These are phyloP conservation scores for Corydoras sp. DNA, from an alignment of 2,113 vertebrate genomes.

Conservation along the genomic window DNA sequence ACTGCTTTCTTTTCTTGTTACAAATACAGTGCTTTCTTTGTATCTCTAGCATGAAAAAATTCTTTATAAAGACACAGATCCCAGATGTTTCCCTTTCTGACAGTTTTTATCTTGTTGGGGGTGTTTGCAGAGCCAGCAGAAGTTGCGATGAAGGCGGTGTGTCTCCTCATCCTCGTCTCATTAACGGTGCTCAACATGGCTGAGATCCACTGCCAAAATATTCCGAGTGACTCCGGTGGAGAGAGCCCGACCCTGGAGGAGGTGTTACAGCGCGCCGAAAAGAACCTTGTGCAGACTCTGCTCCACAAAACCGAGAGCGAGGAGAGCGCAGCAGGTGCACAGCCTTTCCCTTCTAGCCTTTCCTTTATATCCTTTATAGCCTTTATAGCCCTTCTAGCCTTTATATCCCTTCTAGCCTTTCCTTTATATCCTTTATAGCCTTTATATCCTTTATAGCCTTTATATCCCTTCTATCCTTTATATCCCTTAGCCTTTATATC, in stretches of 20 bases:
- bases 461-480: too few relatives aligned
- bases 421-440: too few relatives aligned
- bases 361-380: too few relatives aligned
- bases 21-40: too few relatives aligned
- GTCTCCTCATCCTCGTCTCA: conserved; percentile 65
- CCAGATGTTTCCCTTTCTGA: neutral
- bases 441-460: too few relatives aligned
- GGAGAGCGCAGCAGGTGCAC: conserved; percentile 65
- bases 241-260: conserved; percentile 58
- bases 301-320: conserved; percentile 68
- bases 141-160: conserved; percentile 66
- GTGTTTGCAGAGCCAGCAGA: conserved; percentile 44
- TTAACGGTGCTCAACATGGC: conserved; percentile 59
- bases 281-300: conserved; percentile 65
- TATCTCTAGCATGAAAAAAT: too few relatives aligned
- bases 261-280: conserved; percentile 69
- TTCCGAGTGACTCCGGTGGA: conserved; percentile 53
- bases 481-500: too few relatives aligned
- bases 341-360: neutral
- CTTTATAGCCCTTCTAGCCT: too few relatives aligned
- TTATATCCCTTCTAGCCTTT: too few relatives aligned
- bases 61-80: too few relatives aligned
- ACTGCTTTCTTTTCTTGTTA: too few relatives aligned
- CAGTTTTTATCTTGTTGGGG: conserved; percentile 18
- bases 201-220: conserved; percentile 53